These are phyloP conservation scores for Hylomyscus alleni DNA, from an alignment of 2,797 vertebrate species.

Conservation along the genomic window DNA sequence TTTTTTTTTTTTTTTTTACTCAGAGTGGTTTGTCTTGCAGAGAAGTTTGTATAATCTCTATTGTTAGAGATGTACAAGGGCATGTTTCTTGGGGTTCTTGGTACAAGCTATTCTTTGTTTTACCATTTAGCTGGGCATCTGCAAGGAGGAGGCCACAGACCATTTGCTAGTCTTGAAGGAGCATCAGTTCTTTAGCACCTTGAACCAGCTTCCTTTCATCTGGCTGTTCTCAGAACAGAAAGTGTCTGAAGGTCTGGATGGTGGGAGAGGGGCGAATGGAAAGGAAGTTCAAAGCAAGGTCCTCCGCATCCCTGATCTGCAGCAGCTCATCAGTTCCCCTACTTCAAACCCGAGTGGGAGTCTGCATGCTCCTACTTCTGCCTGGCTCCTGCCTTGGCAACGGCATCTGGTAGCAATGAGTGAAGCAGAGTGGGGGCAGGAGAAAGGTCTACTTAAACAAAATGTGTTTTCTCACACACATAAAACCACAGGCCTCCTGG, in stretches of 20 bases:
- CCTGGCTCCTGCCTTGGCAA: constrained; percentile 74
- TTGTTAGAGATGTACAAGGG: not conserved
- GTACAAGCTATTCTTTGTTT: not conserved
- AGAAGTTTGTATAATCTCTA: accelerated
- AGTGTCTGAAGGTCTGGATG: constrained; percentile 39
- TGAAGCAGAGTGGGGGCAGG: constrained; percentile 37
- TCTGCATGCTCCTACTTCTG: constrained; percentile 47
- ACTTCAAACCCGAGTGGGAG: constrained; percentile 67
- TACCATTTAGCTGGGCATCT: not conserved
- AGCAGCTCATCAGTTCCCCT: constrained; percentile 76
- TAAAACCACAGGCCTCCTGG: constrained; percentile 86
- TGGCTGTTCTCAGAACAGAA: constrained; percentile 49
- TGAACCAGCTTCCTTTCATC: constrained; percentile 7
- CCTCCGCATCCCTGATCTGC: not conserved
- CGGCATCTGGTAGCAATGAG: constrained; percentile 90
- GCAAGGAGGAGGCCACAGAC: accelerated
- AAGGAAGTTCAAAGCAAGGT: constrained; percentile 78
- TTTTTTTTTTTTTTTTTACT: not conserved
- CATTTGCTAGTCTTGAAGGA: not conserved
- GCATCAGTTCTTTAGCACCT: not conserved
- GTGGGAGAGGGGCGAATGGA: too few relatives aligned
- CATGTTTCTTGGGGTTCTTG: accelerated
- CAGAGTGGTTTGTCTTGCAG: not conserved
- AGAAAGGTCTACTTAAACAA: constrained; percentile 74
- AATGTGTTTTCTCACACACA: constrained; percentile 86